Conservation (phyloP, 1,140 invertebrate species). For the Calycopis cecrops region DNA sequence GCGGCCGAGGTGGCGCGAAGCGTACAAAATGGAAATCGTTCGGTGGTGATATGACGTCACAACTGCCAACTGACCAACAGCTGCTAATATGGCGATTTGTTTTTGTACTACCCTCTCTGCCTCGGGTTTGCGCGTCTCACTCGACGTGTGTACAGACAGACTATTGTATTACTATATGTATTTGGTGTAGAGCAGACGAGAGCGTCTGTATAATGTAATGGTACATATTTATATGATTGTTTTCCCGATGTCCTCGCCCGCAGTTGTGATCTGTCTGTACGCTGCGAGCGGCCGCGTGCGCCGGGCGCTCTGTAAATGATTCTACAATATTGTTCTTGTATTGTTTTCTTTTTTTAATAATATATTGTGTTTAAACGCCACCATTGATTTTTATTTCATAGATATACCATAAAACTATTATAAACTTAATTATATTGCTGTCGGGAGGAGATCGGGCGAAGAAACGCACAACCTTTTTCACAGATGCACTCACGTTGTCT, state of each 20-base stretch:
- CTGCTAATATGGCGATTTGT: background rate
- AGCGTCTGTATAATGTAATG: background rate
- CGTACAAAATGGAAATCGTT: background rate
- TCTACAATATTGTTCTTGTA: slow-evolving; percentile 69
- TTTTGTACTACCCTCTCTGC: no score
- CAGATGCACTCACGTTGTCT: no score
- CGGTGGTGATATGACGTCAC: background rate
- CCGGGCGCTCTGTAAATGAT: slow-evolving; percentile 48
- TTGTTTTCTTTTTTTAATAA: slow-evolving; percentile 71
- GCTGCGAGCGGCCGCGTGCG: slow-evolving; percentile 17
- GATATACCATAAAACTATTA: no score
- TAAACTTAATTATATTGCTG: no score
- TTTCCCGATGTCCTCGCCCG: background rate
- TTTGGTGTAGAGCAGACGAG: background rate
- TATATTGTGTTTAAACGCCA: slow-evolving; percentile 68
- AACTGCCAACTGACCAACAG: background rate
- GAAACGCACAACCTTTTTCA: no score
- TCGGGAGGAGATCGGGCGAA: no score
- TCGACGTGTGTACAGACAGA: slow-evolving; percentile 17
- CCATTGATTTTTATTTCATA: slow-evolving; percentile 30
- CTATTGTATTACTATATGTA: slow-evolving; percentile 2
- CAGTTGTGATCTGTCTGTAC: slow-evolving; percentile 18
- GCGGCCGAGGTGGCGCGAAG: background rate
- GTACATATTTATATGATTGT: no score
- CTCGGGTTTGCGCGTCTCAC: background rate